Evolutionary conservation across 2,113 vertebrate species (phyloP).

Genomic region (Perca fluviatilis): DNA sequence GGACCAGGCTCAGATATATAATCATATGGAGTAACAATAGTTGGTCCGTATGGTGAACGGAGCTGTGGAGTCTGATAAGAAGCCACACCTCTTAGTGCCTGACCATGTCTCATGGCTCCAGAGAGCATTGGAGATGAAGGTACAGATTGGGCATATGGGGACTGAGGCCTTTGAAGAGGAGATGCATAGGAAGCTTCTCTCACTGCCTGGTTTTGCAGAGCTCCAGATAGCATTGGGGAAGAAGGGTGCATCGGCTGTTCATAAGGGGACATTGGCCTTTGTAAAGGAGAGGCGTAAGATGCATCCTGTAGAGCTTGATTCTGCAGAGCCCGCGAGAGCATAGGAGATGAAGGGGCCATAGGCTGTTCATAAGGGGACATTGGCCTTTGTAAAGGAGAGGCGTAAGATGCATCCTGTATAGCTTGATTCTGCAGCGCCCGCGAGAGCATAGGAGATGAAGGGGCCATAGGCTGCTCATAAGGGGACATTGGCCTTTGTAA

Average conservation of each 20-base stretch:
- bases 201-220: slow-evolving; percentile 69
- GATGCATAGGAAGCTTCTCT: slow-evolving; percentile 18
- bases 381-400: slow-evolving; percentile 64
- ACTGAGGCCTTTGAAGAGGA: slow-evolving; percentile 25
- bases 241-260: slow-evolving; percentile 64
- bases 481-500: slow-evolving; percentile 65
- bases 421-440: slow-evolving; percentile 71
- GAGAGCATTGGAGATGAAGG: slow-evolving; percentile 71
- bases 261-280: slow-evolving; percentile 70
- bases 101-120: slow-evolving; percentile 76
- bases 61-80: slow-evolving; percentile 71
- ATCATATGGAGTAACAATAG: slow-evolving; percentile 79
- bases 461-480: slow-evolving; percentile 62
- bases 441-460: slow-evolving; percentile 67
- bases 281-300: slow-evolving; percentile 70
- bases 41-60: slow-evolving; percentile 75
- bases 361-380: slow-evolving; percentile 68
- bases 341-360: slow-evolving; percentile 62
- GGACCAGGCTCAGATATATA: slow-evolving; percentile 80
- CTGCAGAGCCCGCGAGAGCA: slow-evolving; percentile 70
- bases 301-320: slow-evolving; percentile 68
- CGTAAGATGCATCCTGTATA: slow-evolving; percentile 69
- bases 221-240: slow-evolving; percentile 72
- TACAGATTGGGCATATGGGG: slow-evolving; percentile 21
- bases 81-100: slow-evolving; percentile 67